phyloP scores from a whole-genome alignment of 2,113 vertebrate species.

The Hyperopisus bebe region DNA sequence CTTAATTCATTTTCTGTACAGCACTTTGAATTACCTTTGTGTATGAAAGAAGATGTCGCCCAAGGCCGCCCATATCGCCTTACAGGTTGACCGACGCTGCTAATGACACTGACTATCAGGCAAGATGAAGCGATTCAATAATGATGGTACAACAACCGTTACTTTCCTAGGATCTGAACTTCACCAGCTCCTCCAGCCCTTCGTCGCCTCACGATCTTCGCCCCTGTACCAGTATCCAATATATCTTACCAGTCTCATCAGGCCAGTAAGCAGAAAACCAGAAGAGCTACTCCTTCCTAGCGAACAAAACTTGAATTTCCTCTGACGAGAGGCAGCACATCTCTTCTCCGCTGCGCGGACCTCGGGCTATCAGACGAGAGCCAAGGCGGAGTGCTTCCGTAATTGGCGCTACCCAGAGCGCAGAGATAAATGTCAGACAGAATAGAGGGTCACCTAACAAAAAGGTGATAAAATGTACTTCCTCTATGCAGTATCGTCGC shows the following conservation, averaged over 20 bases:
- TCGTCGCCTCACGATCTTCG: background rate
- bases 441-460: slow-evolving; percentile 20
- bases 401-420: slow-evolving; percentile 20
- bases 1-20: background rate
- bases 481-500: background rate
- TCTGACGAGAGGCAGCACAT: slow-evolving; percentile 21
- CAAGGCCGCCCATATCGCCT: background rate
- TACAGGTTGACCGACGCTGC: background rate
- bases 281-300: background rate
- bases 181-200: background rate
- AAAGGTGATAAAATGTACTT: slow-evolving; percentile 14
- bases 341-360: background rate
- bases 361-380: slow-evolving; percentile 32
- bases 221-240: background rate
- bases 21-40: background rate
- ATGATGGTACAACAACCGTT: background rate
- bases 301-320: background rate
- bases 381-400: slow-evolving; percentile 18
- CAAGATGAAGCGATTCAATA: background rate
- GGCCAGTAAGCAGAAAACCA: background rate
- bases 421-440: slow-evolving; percentile 24
- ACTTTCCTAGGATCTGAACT: background rate
- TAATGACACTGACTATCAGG: background rate
- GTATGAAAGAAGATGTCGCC: background rate
- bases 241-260: background rate